These are phyloP conservation scores for Scyliorhinus canicula DNA, from an alignment of 2,797 vertebrate genomes.

Conservation along the genomic window DNA sequence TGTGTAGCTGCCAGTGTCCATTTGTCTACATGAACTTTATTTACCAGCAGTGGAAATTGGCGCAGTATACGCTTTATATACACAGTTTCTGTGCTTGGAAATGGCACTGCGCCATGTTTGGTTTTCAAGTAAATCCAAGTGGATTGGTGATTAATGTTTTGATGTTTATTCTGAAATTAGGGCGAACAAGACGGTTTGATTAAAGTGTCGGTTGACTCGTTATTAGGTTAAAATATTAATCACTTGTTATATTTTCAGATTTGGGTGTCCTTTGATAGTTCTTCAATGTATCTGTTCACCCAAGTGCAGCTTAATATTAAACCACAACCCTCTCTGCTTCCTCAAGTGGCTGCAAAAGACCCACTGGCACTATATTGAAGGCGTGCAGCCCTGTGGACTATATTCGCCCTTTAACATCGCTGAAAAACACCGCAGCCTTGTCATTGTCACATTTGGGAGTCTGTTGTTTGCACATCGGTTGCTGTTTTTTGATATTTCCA, in stretches of 20 bases:
- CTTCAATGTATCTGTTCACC: background rate
- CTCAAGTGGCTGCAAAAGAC: background rate
- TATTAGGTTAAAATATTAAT: background rate
- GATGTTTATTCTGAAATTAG: constrained; percentile 2
- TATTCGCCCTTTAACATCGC: background rate
- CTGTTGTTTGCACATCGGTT: background rate
- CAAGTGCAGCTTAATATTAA: background rate
- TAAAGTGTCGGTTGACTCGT: background rate
- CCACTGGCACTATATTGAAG: background rate
- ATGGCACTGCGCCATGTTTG: background rate
- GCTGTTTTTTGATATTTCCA: no score
- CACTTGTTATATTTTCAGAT: background rate
- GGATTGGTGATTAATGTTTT: constrained; percentile 20
- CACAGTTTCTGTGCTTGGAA: background rate
- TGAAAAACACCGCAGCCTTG: background rate
- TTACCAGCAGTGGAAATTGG: constrained; percentile 19
- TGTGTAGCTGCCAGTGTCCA: background rate
- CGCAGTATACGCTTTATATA: background rate
- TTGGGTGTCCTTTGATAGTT: background rate
- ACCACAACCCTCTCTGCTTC: background rate
- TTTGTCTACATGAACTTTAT: background rate
- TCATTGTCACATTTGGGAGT: background rate
- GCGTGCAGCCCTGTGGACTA: background rate
- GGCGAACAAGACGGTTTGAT: background rate
- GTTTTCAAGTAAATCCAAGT: constrained; percentile 7